Base-by-base conservation (phyloP, 2,797 vertebrate genomes). In the Sorex maritimensis region DNA sequence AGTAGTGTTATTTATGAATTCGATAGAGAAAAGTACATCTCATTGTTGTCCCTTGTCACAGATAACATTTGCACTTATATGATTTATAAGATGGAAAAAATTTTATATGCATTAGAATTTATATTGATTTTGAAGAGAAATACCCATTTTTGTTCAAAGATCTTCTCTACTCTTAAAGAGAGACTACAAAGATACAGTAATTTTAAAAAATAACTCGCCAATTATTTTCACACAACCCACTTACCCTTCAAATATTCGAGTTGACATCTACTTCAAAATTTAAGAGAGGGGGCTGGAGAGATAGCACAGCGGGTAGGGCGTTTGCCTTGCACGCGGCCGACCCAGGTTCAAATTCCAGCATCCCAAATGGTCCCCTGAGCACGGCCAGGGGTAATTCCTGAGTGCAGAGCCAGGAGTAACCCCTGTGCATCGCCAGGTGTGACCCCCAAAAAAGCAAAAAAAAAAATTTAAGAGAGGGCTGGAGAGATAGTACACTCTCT, bases 151-250 rank as follows among this genome's bases (percentile, higher is more conserved):
- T 67, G 7, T 81, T 93, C 44, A 30, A 12, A 46, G n/a, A 65
- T 75, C 84, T 55, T 87, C 34, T 86, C n/a, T 88, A 82, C 69
- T 78, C 34, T 86, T 88, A 87, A 94, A 71, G 14, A 80, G 26
- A 82, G 72, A 88, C 4, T 61, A 87, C 44, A 89, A 65, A 77
- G 65, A 75, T 86, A 77, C 1, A 92, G 61, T 34, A 61, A 78
- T 77, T 95, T 84, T 80, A 17, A 73, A 92, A 93, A 81, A 26
- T 52, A 95, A 92, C 11, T 77, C 92, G 87, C 88, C 30, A 80
- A 85, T 92, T 78, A 88, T 79, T 91, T 89, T 87, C 15, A 89
- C 15, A 38, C 19, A 21, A 2, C 21, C 30, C 10, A 17, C 4
- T 75, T 52, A 83, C 71, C 24, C 3, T 73, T 81, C 11, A 80